phyloP scores from a whole-genome alignment of 2,797 vertebrate species.

The Trachurus trachurus region DNA sequence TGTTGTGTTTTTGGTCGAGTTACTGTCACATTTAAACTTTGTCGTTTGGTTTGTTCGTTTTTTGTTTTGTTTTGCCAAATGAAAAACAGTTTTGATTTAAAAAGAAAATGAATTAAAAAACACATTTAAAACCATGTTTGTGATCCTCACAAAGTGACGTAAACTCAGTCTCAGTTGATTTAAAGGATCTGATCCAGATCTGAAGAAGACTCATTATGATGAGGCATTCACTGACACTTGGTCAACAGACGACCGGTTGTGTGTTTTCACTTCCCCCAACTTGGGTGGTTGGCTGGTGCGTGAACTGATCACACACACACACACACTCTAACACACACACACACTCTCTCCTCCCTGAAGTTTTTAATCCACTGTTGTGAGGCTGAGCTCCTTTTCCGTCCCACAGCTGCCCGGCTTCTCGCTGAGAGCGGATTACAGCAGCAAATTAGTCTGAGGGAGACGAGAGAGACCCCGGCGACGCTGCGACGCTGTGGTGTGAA shows the following conservation, averaged over 20 bases:
- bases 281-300: slow-evolving; percentile 63
- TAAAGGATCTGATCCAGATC: neutral
- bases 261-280: slow-evolving; percentile 19
- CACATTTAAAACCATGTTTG: no score
- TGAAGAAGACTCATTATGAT: neutral
- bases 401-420: slow-evolving; percentile 43
- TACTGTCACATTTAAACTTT: neutral
- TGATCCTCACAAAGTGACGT: no score
- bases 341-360: slow-evolving; percentile 29
- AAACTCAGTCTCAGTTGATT: neutral
- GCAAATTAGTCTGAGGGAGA: slow-evolving; percentile 65
- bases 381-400: slow-evolving; percentile 43
- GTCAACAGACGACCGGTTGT: slow-evolving; percentile 38
- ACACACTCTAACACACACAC: slow-evolving; percentile 53
- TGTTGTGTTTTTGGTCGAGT: neutral
- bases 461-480: slow-evolving; percentile 35
- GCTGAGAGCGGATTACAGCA: slow-evolving; percentile 70
- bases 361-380: slow-evolving; percentile 57
- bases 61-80: neutral
- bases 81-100: neutral
- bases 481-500: slow-evolving; percentile 66
- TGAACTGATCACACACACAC: slow-evolving; percentile 36
- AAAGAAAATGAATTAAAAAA: neutral
- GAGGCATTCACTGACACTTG: slow-evolving; percentile 33
- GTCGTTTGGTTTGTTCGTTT: neutral